Conservation (phyloP, 1,140 invertebrate genomes). For the Drosophila funebris region DNA sequence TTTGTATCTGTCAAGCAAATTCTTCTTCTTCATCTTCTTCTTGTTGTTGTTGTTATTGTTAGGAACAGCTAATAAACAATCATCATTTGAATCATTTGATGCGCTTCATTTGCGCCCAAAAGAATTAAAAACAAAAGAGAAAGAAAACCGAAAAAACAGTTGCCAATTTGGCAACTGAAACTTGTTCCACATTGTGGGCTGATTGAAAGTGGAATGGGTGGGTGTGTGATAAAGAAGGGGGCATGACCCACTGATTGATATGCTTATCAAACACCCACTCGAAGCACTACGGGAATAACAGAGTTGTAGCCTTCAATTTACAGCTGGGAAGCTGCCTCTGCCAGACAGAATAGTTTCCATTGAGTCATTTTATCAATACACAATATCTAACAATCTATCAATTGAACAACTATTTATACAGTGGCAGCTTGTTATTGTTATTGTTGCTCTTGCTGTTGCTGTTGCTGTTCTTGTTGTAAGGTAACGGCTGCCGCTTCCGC, state of each 20-base stretch:
- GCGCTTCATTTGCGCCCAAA: conserved; percentile 23
- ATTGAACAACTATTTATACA: conserved; percentile 48
- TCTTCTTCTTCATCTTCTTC: not conserved
- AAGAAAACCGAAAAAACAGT: conserved; percentile 20
- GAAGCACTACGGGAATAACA: not conserved
- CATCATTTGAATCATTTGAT: conserved; percentile 42
- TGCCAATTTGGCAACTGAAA: conserved; percentile 37
- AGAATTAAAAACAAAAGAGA: not conserved
- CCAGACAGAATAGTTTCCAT: not conserved
- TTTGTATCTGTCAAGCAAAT: not conserved
- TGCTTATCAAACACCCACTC: conserved; percentile 1
- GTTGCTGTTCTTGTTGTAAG: conserved; percentile 22
- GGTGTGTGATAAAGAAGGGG: not conserved
- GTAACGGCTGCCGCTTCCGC: conserved; percentile 43
- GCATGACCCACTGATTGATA: conserved; percentile 12
- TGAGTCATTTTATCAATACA: too few relatives aligned
- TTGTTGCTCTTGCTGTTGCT: conserved; percentile 10
- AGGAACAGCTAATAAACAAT: conserved; percentile 15
- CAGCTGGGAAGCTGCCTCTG: not conserved
- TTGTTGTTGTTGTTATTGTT: conserved; percentile 1
- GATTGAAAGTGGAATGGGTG: not conserved
- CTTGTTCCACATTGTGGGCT: conserved; percentile 10
- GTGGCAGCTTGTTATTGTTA: conserved; percentile 37
- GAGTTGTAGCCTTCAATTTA: not conserved
- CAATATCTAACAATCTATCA: conserved; percentile 40